Base-by-base conservation (phyloP, 2,888 invertebrate species). In the Lepetodrilus schrolli region DNA sequence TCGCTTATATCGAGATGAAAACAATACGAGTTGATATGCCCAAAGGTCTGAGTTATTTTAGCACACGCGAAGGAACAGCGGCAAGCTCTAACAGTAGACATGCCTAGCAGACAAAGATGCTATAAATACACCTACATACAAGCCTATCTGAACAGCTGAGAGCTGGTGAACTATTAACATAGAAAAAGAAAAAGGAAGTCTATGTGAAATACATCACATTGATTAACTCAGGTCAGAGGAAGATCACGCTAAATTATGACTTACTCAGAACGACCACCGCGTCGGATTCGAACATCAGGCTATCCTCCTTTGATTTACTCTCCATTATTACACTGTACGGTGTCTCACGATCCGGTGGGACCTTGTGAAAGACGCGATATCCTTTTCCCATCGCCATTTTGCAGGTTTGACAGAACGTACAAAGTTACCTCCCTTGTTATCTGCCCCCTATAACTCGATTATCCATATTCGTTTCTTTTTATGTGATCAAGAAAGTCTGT, bases 361-460 rank as follows among this genome's bases (percentile, higher is more conserved):
- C 93, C 91, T 97, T 96, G 91, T 97, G 96, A 86, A 95, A 93
- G 83, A 97, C 94, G 84, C 96, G 94, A 92, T 96, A 97, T 80
- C 95, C 95, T 92, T 97, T 97, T 87, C 96, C 96, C 95, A 98
- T 95, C 88, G 97, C 96, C 97, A 97, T 97, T 68, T 82, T 83
- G 50, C 49, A 43, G 47, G 47, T 30, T 21, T 47, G 10, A 47
- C 21, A 30, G 26, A 43, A 47, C n/a, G 23, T 13, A n/a, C 0
- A 23, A 23, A 47, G 47, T 68, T 68, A 47, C 43, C 68, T 68
- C 47, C 47, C 68, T 20, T 43, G 21, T 5, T 5, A 43, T 23
- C n/a, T 47, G 47, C 68, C 38, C 68, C 47, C 34, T 34, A 17
- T n/a, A 13, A 26, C 58, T 58, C 58, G 58, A 58, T 58, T 58